Evolutionary conservation across 30 jellyfish, hydroid and myxozoan species (phyloP).

Genomic region (Aurelia sp.): DNA sequence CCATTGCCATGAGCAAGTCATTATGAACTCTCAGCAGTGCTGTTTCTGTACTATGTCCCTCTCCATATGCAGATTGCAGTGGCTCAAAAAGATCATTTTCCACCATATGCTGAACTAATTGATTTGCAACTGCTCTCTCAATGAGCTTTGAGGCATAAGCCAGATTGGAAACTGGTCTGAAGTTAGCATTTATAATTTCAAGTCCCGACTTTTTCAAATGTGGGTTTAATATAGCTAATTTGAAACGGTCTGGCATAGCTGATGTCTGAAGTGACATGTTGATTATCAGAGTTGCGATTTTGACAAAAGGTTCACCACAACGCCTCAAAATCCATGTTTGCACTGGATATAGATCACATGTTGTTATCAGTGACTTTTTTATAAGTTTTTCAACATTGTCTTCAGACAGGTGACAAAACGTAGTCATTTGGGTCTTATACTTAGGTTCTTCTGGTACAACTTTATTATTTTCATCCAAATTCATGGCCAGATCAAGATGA

Average conservation of each 20-base stretch:
- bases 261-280: constrained; percentile 37
- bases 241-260: constrained; percentile 32
- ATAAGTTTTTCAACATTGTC: constrained; percentile 18
- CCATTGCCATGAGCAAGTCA: constrained; percentile 30
- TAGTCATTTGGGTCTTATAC: constrained; percentile 13
- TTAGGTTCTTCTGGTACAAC: constrained; percentile 47
- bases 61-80: constrained; percentile 52
- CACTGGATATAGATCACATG: constrained; percentile 40
- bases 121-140: constrained; percentile 55
- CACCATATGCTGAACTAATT: constrained; percentile 47
- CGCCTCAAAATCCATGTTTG: constrained; percentile 31
- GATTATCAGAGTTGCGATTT: constrained; percentile 17
- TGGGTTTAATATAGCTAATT: constrained; percentile 38
- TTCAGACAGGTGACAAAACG: constrained; percentile 20
- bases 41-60: constrained; percentile 7
- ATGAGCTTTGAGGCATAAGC: constrained; percentile 54
- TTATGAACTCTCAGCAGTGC: constrained; percentile 45
- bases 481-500: constrained; percentile 32
- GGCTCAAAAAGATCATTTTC: constrained; percentile 52
- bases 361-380: constrained; percentile 25
- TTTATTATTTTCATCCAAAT: constrained; percentile 3
- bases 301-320: constrained; percentile 14
- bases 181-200: constrained; percentile 36
- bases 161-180: background rate
- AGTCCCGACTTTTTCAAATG: constrained; percentile 37